These are phyloP conservation scores for Poeciliopsis gracilis DNA, from an alignment of 2,797 vertebrate species.

Conservation along the genomic window DNA sequence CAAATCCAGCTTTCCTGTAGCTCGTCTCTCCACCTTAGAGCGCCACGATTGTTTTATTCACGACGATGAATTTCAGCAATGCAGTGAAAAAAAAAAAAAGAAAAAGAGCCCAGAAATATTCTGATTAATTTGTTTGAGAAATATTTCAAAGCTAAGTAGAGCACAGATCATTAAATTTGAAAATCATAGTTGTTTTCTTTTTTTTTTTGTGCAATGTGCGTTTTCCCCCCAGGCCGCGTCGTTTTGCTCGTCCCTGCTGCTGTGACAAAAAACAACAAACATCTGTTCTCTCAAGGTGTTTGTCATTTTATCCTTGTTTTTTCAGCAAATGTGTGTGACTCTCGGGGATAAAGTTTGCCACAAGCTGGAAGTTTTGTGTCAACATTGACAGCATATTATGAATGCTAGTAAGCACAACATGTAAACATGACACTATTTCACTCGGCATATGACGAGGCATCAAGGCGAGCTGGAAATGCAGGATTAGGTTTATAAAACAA, in stretches of 20 bases:
- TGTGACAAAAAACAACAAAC: constrained; percentile 24
- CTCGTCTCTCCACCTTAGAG: constrained; percentile 2
- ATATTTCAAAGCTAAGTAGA: not conserved
- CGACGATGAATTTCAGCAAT: not conserved
- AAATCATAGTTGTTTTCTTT: not conserved
- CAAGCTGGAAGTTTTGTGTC: constrained; percentile 15
- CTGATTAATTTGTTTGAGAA: constrained; percentile 2
- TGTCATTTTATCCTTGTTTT: not conserved
- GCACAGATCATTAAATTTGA: constrained; percentile 1
- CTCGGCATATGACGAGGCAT: not conserved
- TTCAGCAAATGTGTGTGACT: not conserved
- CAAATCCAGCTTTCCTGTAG: not conserved
- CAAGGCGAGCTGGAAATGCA: not conserved
- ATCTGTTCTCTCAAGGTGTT: constrained; percentile 22
- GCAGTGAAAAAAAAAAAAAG: too few relatives aligned
- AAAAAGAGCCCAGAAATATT: not conserved
- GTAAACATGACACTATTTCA: constrained; percentile 11
- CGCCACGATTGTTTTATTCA: not conserved
- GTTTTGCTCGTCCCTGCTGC: constrained; percentile 27
- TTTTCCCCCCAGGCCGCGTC: constrained; percentile 6
- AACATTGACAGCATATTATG: not conserved
- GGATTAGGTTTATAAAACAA: not conserved
- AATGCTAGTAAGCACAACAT: constrained; percentile 13
- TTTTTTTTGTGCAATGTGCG: constrained; percentile 3
- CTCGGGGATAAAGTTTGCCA: constrained; percentile 2